Evolutionary conservation across 2,888 invertebrate species (phyloP), one percentile per base, ranked within the genome.

Genomic region (Tachina fera): DNA sequence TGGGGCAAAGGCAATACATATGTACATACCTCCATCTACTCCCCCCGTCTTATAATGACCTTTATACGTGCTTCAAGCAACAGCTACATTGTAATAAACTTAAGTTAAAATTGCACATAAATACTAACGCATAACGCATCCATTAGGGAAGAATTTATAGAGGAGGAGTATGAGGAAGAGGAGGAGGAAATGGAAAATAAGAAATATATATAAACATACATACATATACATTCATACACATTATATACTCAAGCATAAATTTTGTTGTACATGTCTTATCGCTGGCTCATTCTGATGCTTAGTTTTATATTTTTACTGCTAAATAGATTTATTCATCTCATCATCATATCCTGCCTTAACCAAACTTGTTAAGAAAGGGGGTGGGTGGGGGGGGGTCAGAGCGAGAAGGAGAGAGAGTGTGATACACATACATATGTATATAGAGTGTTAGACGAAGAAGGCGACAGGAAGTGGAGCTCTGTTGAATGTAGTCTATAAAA

Each of bases 311-410:
- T 9, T 10, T 49, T 1, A 43, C 70, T 49, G 51, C 61, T 61
- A 74, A 74, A 61, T 61, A 43, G 47, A 51, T 74, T 74, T 74
- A 51, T 61, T 51, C 41, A 74, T 74, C 49, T 74, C 49, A 60
- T 74, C 47, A 58, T 61, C 49, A 16, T 61, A 61, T 61, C 49
- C 39, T 49, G 49, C 31, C 49, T 41, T 19, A 61, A 14, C 49
- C 39, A 49, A 74, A 31, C 47, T 60, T 47, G 60, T 16, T 14
- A 53, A 70, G 39, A 41, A n/a, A 19, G 41, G 9, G 14, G 4
- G 31, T 2, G 41, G 19, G 14, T 9, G 22, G 10, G 14, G n/a
- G n/a, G 9, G 47, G 9, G 31, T 3, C 0, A 31, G 31, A 31
- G 31, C 1, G 31, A 31, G 31, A 31, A 1, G 1, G 6, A 5